phyloP scores from a whole-genome alignment of 2,113 vertebrate species.

The Danionella cerebrum region DNA sequence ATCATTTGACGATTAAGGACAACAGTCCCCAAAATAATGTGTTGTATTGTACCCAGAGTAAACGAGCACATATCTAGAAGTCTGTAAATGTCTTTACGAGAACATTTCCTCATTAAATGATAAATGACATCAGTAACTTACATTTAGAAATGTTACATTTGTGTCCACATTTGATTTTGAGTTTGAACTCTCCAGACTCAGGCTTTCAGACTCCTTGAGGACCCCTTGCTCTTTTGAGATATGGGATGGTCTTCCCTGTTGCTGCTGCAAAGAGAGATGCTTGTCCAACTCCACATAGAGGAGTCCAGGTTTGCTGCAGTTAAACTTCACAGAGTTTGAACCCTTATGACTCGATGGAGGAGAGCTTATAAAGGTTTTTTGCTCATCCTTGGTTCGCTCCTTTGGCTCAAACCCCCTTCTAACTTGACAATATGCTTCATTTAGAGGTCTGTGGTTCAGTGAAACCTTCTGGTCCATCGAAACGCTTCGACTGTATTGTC shows the following conservation, averaged over 20 bases:
- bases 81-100: slow-evolving; percentile 11
- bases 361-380: slow-evolving; percentile 72
- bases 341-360: slow-evolving; percentile 83
- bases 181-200: slow-evolving; percentile 81
- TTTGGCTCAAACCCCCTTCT: slow-evolving; percentile 72
- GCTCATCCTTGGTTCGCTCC: slow-evolving; percentile 74
- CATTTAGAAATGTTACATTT: slow-evolving; percentile 93
- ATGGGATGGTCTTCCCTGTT: slow-evolving; percentile 72
- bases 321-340: slow-evolving; percentile 74
- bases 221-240: slow-evolving; percentile 85
- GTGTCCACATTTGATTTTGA: slow-evolving; percentile 91
- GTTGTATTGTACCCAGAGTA: neutral
- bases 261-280: slow-evolving; percentile 69
- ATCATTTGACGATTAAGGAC: slow-evolving; percentile 8
- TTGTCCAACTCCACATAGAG: slow-evolving; percentile 82
- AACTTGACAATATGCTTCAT: slow-evolving; percentile 78
- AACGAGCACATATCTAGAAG: slow-evolving; percentile 22
- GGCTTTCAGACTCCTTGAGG: slow-evolving; percentile 91
- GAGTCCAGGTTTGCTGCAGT: slow-evolving; percentile 76
- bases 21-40: neutral
- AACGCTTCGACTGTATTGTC: slow-evolving; percentile 92
- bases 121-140: slow-evolving; percentile 67
- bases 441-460: slow-evolving; percentile 79
- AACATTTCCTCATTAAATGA: slow-evolving; percentile 50
- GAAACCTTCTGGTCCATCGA: slow-evolving; percentile 95